Base-by-base conservation (phyloP, 37 sponge, comb jelly and placozoan genomes). In the Cliona cf. orientalis region DNA sequence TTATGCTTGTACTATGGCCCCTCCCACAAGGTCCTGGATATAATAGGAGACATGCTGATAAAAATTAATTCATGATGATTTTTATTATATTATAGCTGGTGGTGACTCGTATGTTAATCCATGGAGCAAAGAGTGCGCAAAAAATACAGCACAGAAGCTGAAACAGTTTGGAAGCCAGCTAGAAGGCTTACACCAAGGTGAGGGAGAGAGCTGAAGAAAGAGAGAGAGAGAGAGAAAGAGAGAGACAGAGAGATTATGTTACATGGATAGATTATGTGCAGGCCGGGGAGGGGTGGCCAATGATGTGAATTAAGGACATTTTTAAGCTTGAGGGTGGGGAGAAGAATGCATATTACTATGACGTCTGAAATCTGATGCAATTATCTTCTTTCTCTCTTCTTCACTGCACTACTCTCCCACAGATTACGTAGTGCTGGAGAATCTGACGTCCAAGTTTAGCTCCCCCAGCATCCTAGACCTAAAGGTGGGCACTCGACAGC, bases 351-450 rank as follows among this genome's bases (percentile, higher is more conserved):
- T n/a, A n/a, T n/a, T n/a, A n/a, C n/a, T n/a, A n/a, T n/a, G n/a
- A n/a, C n/a, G n/a, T 49, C 17, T 19, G 55, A 49, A 49, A 17
- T 11, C 11, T 11, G 14, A 11, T 19, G 55, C 17, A 11, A 19
- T 17, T 49, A 49, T 49, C 14, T 11, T n/a, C n/a, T 2, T 23
- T 28, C 9, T 38, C 41, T 38, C 39, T 1, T 28, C 40, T 41
- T 19, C 64, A 59, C 40, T 26, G 29, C 23, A n/a, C 6, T 21
- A 3, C 26, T 7, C 46, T 9, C 71, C 25, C 25, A 17, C 62
- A 94, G 95, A 83, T 35, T 94, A 89, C 70, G 72, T 94, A 66
- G 84, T 94, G 17, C 42, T 94, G 55, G 95, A 94, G 68, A 83
- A 94, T 46, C 73, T 91, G 21, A 77, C 83, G 1, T 11, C 70